Percentiles rank a stretch among this genome's conserved stretches.
Conservation (phyloP, 2,113 vertebrate species). For the Chaetura pelagica region DNA sequence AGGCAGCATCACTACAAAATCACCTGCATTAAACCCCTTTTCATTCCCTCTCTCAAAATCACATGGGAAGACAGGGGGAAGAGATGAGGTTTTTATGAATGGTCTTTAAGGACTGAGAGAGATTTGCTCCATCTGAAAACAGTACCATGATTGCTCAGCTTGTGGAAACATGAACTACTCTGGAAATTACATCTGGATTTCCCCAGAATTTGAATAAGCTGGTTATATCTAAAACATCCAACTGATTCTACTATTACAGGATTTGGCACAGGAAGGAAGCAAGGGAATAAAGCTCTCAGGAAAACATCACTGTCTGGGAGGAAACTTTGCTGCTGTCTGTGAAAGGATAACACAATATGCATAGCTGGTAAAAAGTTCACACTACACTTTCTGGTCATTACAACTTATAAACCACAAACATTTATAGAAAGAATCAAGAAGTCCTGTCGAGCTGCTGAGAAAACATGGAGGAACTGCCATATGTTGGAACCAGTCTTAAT, state of each 20-base stretch:
- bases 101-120: neutral
- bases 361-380: neutral
- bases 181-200: neutral
- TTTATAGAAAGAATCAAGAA: neutral
- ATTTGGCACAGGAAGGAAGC: neutral
- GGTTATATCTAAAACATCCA: neutral
- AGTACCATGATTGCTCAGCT: accelerated
- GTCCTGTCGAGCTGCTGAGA: neutral
- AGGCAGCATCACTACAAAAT: neutral
- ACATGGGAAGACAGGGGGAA: neutral
- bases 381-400: neutral
- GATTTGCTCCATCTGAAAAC: neutral
- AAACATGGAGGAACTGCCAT: neutral
- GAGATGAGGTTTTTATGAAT: neutral
- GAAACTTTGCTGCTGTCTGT: neutral
- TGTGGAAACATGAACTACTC: neutral
- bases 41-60: neutral
- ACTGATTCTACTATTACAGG: neutral
- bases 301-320: neutral
- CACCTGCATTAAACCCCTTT: neutral
- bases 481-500: accelerated
- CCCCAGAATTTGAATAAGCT: neutral
- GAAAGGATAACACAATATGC: accelerated
- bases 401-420: neutral
- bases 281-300: neutral